Base-by-base conservation (phyloP, 1,140 invertebrate genomes). In the Micrasema minimum region DNA sequence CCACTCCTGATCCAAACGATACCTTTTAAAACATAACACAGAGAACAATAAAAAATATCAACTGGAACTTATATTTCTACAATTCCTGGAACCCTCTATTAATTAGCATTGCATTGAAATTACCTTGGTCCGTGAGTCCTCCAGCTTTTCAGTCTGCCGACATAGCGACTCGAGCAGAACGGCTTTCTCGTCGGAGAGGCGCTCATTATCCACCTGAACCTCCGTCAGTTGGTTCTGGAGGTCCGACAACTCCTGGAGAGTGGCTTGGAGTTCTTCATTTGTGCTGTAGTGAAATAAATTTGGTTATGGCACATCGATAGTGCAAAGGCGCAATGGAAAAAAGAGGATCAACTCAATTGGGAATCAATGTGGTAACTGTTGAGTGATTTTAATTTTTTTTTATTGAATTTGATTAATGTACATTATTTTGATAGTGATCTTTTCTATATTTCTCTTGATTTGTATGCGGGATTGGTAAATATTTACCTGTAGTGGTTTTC, bases 221-320 rank as follows among this genome's bases (percentile, higher is more conserved):
- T 96, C 94, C 7, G 89, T 90, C 59, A 97, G 85, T 80, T 95
- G 93, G 22, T 90, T 87, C 81, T 93, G 95, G 35, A 97, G 84
- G 81, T 97, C 96, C 37, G 93, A 92, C 62, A 97, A 83, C 82
- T 97, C 96, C 76, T 96, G 95, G 45, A 97, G 85, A 0, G 96
- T 97, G 0, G 96, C 96, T 83, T 97, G 95, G 0, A 98, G 85
- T 82, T 98, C 96, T 83, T 98, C 96, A 79, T 94, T 96, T n/a
- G 96, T 97, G 67, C 83, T 85, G 75, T 46, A 73, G 64, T 4
- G 7, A 31, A 31, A 31, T n/a, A n/a, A n/a, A n/a, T n/a, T n/a
- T n/a, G n/a, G n/a, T n/a, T n/a, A 31, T 31, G 26, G 2, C 26
- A 31, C 26, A 31, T 31, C 7, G 7, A 31, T 31, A 3, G 11